Evolutionary conservation across 2,113 vertebrate species (phyloP), one percentile per base, ranked within the genome.

Genomic region (Peromyscus maniculatus): DNA sequence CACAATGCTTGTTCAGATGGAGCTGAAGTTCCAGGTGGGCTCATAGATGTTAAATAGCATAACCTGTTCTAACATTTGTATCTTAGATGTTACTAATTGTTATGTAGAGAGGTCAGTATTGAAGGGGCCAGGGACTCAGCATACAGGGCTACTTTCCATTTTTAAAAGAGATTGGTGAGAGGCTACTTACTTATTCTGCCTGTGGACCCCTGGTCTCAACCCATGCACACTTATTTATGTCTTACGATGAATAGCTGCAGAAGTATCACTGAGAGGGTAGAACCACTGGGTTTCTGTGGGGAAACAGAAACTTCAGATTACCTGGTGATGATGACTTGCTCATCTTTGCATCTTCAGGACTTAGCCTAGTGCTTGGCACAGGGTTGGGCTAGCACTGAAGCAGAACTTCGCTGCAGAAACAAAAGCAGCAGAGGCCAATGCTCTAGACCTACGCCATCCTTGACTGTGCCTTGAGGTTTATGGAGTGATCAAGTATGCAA

Each of bases 391-490:
- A 0, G 52, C 43, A 31, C 21, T 75, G 59, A 79, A 22, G 1
- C 49, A 26, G 57, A 94, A 57, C 33, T 55, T 82, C 4, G 15
- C 43, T 39, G 33, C 12, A 87, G 74, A 62, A 71, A 39, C 0
- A 3, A 52, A n/a, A 59, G 4, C 13, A 78, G 1, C 0, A 39
- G 78, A 26, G 15, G 3, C 12, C 17, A 74, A 16, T 26, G 0
- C 2, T 67, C 2, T 21, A 21, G 9, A 57, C 39, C 64, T 15
- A 0, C 33, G 49, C 88, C 17, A 7, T 49, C 3, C 0, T 75
- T 83, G n/a, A 9, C 43, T 84, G 8, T 26, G 46, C 24, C 91
- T 15, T 79, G 43, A 2, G 72, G 1, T 88, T 55, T 64, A 39
- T 6, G 24, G 1, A 0, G 33, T 0, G 19, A 8, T 71, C 66